Base-by-base conservation (phyloP, 2,888 invertebrate genomes). In the Nephrotoma guestfalica region DNA sequence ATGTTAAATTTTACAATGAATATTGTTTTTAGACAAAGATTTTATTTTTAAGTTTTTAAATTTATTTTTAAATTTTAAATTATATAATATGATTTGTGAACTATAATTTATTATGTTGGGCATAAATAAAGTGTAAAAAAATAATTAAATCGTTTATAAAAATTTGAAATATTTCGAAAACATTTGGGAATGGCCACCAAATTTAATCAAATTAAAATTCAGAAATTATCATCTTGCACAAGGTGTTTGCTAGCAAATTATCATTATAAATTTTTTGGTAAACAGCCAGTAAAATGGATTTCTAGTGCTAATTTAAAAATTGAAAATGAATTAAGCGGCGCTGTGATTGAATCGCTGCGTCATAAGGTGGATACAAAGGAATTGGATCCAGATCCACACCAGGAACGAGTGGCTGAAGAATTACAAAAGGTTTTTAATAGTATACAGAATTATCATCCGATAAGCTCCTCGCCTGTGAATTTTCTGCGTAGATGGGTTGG, bases 341-440 rank as follows among this genome's bases (percentile, higher is more conserved):
- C 30, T 9, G 71, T 71, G 30, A 71, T 71, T 71, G 71, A 71
- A 9, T 9, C 30, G 11, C 71, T 71, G 3, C 71, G 71, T 30
- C 18, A 71, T 71, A 71, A 71, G 71, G 11, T 71, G 9, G 71
- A 71, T 4, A 11, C 30, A 0, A 94, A 94, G 6, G 92, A 93
- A 89, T 89, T 96, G 87, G 91, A 92, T 88, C 92, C 93, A 86
- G 98, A 98, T 92, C 91, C 93, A 30, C 94, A 95, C 89, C 98
- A 98, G 90, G 92, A 93, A 88, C 92, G 92, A 89, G 94, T 98
- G 13, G 93, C 95, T 42, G 91, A 94, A 88, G 92, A 93, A 41
- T 92, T 98, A 86, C 95, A 98, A 89, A 91, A 92, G 43, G 93
- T 97, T 9, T 95, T 95, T 90, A 90, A 94, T 86, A 92, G 94